Evolutionary conservation across 2,113 vertebrate species (phyloP).

Genomic region (Saccopteryx bilineata): DNA sequence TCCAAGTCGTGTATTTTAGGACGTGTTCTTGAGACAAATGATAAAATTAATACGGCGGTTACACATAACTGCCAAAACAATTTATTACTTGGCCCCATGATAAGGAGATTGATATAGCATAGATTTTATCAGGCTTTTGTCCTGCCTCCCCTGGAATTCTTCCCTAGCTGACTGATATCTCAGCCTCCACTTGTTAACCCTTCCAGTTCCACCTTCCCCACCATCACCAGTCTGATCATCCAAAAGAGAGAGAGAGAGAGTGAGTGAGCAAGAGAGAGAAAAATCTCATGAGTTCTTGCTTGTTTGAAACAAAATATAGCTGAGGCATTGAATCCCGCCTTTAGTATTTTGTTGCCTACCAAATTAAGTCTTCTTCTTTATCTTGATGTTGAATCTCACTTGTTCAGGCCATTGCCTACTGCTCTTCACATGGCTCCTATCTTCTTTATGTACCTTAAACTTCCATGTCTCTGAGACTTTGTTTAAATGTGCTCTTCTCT

Average conservation of each 20-base stretch:
- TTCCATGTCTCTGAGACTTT: neutral
- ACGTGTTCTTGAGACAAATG: neutral
- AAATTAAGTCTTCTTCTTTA: neutral
- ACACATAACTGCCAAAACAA: neutral
- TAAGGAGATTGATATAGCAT: neutral
- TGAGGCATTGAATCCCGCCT: neutral
- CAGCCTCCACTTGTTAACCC: neutral
- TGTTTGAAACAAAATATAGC: neutral
- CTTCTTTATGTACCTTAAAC: neutral
- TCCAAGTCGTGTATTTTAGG: neutral
- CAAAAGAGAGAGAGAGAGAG: neutral
- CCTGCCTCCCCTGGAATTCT: neutral
- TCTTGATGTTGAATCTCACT: neutral
- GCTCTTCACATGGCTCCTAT: neutral
- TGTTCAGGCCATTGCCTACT: too few species aligned
- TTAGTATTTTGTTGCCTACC: constrained; percentile 17
- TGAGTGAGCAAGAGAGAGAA: neutral
- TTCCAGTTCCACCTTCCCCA: neutral
- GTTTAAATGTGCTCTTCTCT: neutral
- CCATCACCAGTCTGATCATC: neutral
- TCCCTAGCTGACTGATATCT: neutral
- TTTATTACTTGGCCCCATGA: neutral
- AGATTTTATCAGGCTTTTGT: neutral
- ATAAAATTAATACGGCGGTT: neutral
- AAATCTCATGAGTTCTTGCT: neutral